A percentile compares a stretch with the other conserved stretches of the same genome.
These are phyloP conservation scores for Gastrophysa polygoni DNA, from an alignment of 2,888 invertebrate species.

Conservation along the genomic window DNA sequence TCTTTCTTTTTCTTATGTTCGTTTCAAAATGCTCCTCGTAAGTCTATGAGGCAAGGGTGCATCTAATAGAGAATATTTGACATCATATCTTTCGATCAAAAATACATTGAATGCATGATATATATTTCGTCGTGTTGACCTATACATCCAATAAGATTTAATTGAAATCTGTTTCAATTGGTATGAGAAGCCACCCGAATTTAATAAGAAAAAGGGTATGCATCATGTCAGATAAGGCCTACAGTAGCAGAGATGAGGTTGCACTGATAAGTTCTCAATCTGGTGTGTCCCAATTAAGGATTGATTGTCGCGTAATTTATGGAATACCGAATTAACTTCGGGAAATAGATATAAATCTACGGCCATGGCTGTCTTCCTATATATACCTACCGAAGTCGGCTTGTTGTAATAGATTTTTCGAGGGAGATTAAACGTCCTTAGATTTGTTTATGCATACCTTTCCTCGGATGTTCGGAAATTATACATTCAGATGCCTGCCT, in stretches of 20 bases:
- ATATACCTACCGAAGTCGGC: conserved; percentile 20
- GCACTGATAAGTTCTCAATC: conserved; percentile 37
- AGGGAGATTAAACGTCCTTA: conserved; percentile 18
- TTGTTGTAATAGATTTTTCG: conserved; percentile 29
- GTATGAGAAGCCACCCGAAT: too few species aligned
- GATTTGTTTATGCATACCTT: conserved; percentile 21
- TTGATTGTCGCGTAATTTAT: conserved; percentile 37
- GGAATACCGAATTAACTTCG: conserved; percentile 38
- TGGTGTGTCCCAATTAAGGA: conserved; percentile 38
- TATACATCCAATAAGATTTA: too few species aligned
- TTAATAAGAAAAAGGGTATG: too few species aligned
- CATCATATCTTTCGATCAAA: too few species aligned
- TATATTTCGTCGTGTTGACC: too few species aligned
- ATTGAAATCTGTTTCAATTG: too few species aligned
- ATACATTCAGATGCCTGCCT: neutral
- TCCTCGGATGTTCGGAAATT: neutral
- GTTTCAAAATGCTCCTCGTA: too few species aligned
- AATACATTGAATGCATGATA: too few species aligned
- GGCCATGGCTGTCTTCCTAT: conserved; percentile 19
- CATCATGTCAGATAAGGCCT: too few species aligned
- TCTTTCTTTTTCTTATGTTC: too few species aligned
- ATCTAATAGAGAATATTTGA: too few species aligned
- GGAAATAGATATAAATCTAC: conserved; percentile 34
- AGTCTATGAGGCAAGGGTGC: too few species aligned
- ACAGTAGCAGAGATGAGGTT: conserved; percentile 43